phyloP scores from a whole-genome alignment of 2,113 vertebrate genomes.

The Halcyon malimbica region DNA sequence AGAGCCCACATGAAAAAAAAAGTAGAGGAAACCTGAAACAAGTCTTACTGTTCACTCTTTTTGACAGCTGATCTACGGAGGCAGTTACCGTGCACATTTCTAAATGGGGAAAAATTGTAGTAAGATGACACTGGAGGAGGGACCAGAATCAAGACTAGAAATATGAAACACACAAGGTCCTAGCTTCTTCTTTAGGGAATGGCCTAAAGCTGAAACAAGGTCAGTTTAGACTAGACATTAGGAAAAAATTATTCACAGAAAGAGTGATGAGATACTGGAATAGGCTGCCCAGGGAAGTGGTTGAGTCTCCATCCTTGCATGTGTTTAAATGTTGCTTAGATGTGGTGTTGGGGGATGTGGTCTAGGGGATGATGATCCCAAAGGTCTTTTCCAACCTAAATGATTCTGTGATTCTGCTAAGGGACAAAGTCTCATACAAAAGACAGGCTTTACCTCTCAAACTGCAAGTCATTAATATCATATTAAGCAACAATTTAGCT shows the following conservation, averaged over 20 bases:
- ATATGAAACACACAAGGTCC: neutral
- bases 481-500: neutral
- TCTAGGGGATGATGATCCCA: no score
- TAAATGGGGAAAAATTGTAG: rapidly evolving
- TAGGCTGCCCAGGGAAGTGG: no score
- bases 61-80: neutral
- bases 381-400: no score
- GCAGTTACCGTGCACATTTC: neutral
- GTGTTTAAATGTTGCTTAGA: no score
- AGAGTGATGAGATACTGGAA: no score
- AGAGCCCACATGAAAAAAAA: neutral
- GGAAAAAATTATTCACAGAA: no score
- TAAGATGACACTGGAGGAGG: neutral
- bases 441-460: neutral
- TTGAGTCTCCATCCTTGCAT: no score
- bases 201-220: no score
- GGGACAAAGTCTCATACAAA: neutral
- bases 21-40: neutral
- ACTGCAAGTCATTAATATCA: neutral
- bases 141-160: neutral
- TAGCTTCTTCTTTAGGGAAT: neutral
- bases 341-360: no score
- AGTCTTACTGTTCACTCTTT: neutral
- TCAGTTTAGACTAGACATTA: no score
- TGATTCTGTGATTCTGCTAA: neutral